A percentile compares a stretch with the other conserved stretches of the same genome.
Conservation (phyloP, 2,797 vertebrate species). For the Argya squamiceps region DNA sequence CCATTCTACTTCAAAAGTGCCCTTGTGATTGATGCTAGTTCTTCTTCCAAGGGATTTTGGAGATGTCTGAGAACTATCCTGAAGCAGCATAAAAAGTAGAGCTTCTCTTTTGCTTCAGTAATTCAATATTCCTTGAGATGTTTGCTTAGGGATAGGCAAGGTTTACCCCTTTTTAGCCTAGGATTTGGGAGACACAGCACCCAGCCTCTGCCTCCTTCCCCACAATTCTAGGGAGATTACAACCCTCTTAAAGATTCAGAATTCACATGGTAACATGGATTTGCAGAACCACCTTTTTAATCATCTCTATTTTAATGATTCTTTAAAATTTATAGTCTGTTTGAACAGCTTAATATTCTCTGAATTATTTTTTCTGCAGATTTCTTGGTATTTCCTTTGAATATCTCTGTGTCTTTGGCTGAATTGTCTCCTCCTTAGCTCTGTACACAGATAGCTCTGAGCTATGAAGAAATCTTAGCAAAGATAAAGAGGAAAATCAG, state of each 20-base stretch:
- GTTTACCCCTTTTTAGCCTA: background rate
- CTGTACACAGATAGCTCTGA: background rate
- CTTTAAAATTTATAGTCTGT: background rate
- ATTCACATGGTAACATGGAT: background rate
- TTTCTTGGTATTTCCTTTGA: background rate
- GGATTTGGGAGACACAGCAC: background rate
- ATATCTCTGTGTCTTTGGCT: background rate
- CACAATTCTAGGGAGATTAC: background rate
- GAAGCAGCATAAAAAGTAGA: background rate
- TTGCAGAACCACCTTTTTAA: background rate
- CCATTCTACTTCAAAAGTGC: background rate
- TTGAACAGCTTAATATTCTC: background rate
- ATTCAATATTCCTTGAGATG: background rate
- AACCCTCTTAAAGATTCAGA: background rate
- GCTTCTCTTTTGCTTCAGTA: background rate
- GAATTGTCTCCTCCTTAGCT: background rate
- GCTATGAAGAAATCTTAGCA: background rate
- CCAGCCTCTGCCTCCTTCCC: background rate
- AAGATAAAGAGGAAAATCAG: background rate
- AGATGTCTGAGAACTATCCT: background rate
- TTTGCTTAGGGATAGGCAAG: background rate
- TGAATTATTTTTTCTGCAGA: background rate
- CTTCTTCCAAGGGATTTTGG: background rate
- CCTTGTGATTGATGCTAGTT: background rate
- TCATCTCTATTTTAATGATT: background rate